phyloP scores from a whole-genome alignment of 2,888 invertebrate species.

The Eledona agricola region DNA sequence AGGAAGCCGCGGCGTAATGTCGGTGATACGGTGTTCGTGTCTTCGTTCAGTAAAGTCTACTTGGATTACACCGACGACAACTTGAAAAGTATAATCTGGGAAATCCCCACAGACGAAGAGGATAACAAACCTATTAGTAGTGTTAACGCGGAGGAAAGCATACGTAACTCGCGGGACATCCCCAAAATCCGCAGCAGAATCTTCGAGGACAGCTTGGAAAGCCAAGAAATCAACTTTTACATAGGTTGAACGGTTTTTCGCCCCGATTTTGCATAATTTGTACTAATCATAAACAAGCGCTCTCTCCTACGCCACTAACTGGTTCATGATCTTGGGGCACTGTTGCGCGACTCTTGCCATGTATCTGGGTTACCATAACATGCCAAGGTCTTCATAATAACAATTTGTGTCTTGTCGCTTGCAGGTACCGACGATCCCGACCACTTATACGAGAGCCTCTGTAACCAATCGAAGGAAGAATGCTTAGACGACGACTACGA shows the following conservation, averaged over 20 bases:
- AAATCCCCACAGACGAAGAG: slow-evolving; percentile 29
- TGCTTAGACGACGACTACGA: slow-evolving; percentile 70
- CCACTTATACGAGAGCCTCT: slow-evolving; percentile 75
- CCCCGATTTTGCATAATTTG: no score
- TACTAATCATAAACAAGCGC: no score
- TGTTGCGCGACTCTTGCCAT: no score
- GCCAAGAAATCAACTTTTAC: slow-evolving; percentile 59
- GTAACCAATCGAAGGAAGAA: slow-evolving; percentile 51
- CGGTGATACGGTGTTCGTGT: slow-evolving; percentile 70
- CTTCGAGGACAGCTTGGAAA: slow-evolving; percentile 56
- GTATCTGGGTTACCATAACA: slow-evolving; percentile 18
- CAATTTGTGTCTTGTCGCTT: slow-evolving; percentile 39
- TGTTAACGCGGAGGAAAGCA: slow-evolving; percentile 41
- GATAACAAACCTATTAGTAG: no score
- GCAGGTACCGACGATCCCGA: slow-evolving; percentile 74
- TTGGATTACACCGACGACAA: slow-evolving; percentile 56
- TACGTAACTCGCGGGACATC: slow-evolving; percentile 48
- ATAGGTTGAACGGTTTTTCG: slow-evolving; percentile 52
- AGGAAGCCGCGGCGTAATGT: slow-evolving; percentile 67
- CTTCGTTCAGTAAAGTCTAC: slow-evolving; percentile 68
- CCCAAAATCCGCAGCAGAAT: slow-evolving; percentile 55
- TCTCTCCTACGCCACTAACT: no score
- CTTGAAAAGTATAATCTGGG: slow-evolving; percentile 26
- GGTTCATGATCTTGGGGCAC: no score
- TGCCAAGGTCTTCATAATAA: slow-evolving; percentile 14